These are phyloP conservation scores for Himalopsyche japonica DNA, from an alignment of 2,888 invertebrate species.

Conservation along the genomic window DNA sequence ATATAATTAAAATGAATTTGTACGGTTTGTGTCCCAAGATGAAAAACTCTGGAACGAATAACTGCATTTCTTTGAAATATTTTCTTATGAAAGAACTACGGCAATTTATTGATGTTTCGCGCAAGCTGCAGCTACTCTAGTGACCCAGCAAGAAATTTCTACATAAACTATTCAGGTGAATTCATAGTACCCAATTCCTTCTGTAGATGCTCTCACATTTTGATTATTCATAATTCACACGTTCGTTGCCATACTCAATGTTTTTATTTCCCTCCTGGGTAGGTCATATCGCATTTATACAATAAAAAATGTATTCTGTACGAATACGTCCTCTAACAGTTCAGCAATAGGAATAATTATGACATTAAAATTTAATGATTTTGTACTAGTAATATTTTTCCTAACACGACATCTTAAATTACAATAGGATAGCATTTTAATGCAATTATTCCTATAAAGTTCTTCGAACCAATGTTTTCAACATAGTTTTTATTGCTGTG, in stretches of 20 bases:
- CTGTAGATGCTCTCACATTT: background rate
- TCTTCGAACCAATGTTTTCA: no score
- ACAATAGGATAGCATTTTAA: no score
- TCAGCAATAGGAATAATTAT: background rate
- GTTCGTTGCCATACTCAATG: background rate
- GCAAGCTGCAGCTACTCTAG: background rate
- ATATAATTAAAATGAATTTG: no score
- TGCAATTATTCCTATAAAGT: no score
- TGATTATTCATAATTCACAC: background rate
- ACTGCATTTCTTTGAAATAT: no score
- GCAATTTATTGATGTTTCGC: background rate
- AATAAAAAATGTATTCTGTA: background rate
- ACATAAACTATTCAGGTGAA: background rate
- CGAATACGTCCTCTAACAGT: background rate
- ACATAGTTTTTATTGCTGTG: no score
- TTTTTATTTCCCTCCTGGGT: background rate
- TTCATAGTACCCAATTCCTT: background rate
- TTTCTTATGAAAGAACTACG: background rate
- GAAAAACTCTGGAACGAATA: no score
- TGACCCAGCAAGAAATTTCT: background rate
- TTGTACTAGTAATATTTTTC: no score
- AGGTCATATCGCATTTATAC: background rate
- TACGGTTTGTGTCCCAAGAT: no score
- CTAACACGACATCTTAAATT: no score
- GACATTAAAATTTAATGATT: no score